Evolutionary conservation across 2,113 vertebrate species (phyloP), one percentile per base, ranked within the genome.

Genomic region (Carollia perspicillata): DNA sequence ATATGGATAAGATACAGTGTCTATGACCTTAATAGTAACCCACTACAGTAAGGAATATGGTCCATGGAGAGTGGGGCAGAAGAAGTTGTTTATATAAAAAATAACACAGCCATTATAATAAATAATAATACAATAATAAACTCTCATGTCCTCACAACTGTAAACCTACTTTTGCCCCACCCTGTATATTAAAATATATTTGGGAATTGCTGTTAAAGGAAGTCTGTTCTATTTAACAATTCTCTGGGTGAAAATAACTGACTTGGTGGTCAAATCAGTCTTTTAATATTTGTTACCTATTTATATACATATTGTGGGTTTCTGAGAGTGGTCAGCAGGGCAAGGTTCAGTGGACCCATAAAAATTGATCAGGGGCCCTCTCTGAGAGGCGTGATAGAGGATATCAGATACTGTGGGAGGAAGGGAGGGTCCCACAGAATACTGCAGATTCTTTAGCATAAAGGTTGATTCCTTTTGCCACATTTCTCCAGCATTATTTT

Each of bases 141-240:
- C 71, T 74, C 26, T 74, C 26, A 47, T 8, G 14, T 47, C 30
- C 71, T 74, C 42, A 33, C 14, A 74, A 47, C 71, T 74, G 7
- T 47, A 47, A 74, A 47, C 71, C 40, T 74, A 33, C 71, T 74
- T 47, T 40, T 74, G 71, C 42, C 28, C 14, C 42, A 74, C 42
- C 42, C 13, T 74, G 71, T 47, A 75, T 84, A 93, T 93, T 88
- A 80, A 87, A 79, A 89, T 51, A 17, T 47, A 86, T 10, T 53
- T 92, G 55, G 84, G 90, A 95, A 33, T 74, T 96, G 33, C 55
- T 92, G 44, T 84, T 63, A 97, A 84, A 92, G 23, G 68, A 84
- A 89, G 63, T 74, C 69, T 94, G 74, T n/a, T 92, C 72, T 93
- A 60, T 26, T 90, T 69, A 96, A 22, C 47, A 53, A 74, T 83